phyloP scores from a whole-genome alignment of 2,888 invertebrate species.

The Drosophila differens region DNA sequence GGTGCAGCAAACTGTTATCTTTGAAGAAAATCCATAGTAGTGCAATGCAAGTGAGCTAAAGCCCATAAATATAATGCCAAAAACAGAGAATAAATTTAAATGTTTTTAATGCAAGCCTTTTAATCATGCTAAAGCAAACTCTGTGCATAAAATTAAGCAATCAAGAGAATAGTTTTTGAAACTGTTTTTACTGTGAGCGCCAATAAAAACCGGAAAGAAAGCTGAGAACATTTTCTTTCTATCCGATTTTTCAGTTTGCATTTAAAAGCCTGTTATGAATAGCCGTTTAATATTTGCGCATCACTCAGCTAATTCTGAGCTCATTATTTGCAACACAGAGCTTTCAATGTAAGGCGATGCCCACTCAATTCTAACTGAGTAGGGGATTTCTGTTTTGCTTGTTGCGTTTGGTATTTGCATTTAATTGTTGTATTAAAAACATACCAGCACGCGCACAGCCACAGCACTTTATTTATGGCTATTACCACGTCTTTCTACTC shows the following conservation, averaged over 20 bases:
- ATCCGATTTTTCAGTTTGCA: neutral
- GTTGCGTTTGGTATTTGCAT: conserved; percentile 70
- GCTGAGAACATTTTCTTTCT: neutral
- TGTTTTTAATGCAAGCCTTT: conserved; percentile 31
- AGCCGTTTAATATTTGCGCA: conserved; percentile 10
- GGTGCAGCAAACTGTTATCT: conserved; percentile 43
- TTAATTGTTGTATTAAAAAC: conserved; percentile 80
- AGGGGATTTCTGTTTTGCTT: conserved; percentile 41
- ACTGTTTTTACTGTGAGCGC: neutral
- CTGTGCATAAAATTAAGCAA: conserved; percentile 51
- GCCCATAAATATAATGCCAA: conserved; percentile 3
- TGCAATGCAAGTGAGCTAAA: conserved; percentile 17
- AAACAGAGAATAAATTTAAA: conserved; percentile 19
- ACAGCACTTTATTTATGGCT: conserved; percentile 48
- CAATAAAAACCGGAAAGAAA: conserved; percentile 5
- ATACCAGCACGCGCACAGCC: conserved; percentile 46
- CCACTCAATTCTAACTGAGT: conserved; percentile 4
- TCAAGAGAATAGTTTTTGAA: conserved; percentile 53
- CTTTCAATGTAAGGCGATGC: neutral
- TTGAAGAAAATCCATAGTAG: conserved; percentile 31
- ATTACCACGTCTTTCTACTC: conserved; percentile 13
- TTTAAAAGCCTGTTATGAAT: neutral
- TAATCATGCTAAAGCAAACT: conserved; percentile 34
- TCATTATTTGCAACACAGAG: conserved; percentile 26
- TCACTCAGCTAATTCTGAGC: conserved; percentile 27